Percentiles rank a stretch among this genome's conserved stretches.
phyloP scores from a whole-genome alignment of 2,888 invertebrate species.

The Noctua comes region DNA sequence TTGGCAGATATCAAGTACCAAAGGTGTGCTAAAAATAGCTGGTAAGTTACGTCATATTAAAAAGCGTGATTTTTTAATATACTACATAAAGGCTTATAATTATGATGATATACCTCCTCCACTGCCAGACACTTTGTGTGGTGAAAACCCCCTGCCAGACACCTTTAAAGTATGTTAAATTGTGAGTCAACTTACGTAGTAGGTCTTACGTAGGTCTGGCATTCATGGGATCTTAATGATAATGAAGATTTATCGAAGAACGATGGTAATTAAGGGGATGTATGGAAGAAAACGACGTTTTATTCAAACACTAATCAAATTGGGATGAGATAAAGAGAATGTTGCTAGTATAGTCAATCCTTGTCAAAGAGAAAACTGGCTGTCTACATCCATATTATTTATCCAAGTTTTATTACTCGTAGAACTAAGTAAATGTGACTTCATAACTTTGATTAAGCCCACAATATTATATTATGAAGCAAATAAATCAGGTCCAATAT shows the following conservation, averaged over 20 bases:
- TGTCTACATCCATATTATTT: slow-evolving; percentile 14
- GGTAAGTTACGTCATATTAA: no score
- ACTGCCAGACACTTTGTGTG: no score
- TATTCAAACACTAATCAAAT: background rate
- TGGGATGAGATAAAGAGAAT: background rate
- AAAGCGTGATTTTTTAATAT: no score
- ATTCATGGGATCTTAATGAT: no score
- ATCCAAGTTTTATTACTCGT: slow-evolving; percentile 24
- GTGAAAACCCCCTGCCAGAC: no score
- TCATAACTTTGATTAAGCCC: slow-evolving; percentile 25
- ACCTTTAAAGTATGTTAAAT: no score
- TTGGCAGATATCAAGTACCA: no score
- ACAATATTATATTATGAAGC: slow-evolving; percentile 31
- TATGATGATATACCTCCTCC: no score
- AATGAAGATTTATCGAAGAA: background rate
- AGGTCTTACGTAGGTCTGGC: no score
- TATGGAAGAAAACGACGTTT: background rate
- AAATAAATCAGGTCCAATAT: slow-evolving; percentile 50
- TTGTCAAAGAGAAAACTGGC: background rate
- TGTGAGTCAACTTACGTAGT: no score
- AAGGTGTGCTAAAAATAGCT: no score
- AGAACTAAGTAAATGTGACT: slow-evolving; percentile 23
- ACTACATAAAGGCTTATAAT: no score
- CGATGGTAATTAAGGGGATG: background rate
- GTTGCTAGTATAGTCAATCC: background rate